Evolutionary conservation across 1,140 invertebrate genomes (phyloP), one percentile per base, ranked within the genome.

Genomic region (Calephelis nemesis): DNA sequence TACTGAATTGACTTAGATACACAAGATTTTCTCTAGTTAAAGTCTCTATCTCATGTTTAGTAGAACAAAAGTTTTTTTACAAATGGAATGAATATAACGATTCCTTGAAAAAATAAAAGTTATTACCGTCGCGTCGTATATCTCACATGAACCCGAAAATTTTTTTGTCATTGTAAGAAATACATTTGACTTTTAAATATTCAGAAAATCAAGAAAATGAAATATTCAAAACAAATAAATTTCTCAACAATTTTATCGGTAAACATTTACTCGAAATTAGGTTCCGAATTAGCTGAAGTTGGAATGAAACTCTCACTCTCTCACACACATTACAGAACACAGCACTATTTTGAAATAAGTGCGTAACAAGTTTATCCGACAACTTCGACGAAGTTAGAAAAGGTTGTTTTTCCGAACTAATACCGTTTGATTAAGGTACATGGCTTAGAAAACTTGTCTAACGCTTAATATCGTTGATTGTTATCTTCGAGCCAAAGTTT

Each of bases 341-440:
- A 19, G 50, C 19, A 13, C 50, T 15, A 54, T 54, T 54, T 19
- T 15, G 50, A 13, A 19, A 54, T 13, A 54, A 30, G 50, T 54
- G 30, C 15, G 15, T 54, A 54, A 54, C 50, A 54, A 54, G 50
- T 54, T 54, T 54, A 7, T 54, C 50, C 13, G 50, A 13, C 15
- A 54, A 54, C 50, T 54, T 54, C 12, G 8, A 6, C 50, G 15
- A 54, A 54, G 50, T 54, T 54, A 54, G 50, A 54, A 54, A 30
- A 54, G 50, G 52, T 58, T 58, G 52, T 58, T 58, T 58, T 58
- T 58, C 52, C 30, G 19, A 58, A 58, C 52, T 58, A 58, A 58
- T 58, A 58, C 52, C 52, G 52, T 58, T 58, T 58, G 52, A 58
- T 58, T 39, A 58, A 58, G 52, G 52, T 58, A 58, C 52, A 58